Percentiles rank a stretch among this genome's conserved stretches.
Evolutionary conservation across 2,797 vertebrate genomes (phyloP).

Genomic region (Leucoraja ocellata): DNA sequence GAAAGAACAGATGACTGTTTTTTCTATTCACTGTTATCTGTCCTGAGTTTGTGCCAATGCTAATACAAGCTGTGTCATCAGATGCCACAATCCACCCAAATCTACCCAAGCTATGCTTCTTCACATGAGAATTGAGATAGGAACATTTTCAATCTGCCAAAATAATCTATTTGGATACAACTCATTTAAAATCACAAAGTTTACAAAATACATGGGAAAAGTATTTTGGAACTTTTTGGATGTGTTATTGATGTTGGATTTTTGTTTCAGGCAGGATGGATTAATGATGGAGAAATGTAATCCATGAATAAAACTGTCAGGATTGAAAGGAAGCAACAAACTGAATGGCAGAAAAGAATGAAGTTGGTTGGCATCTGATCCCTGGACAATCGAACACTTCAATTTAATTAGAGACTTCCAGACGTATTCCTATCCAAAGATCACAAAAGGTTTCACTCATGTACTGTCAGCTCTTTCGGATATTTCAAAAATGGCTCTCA

Average conservation of each 20-base stretch:
- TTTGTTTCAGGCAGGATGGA: neutral
- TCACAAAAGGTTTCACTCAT: neutral
- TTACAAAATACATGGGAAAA: constrained; percentile 14
- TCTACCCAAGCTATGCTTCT: neutral
- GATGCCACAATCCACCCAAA: neutral
- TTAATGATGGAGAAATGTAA: neutral
- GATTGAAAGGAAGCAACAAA: neutral
- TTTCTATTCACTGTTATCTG: neutral
- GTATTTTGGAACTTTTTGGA: neutral
- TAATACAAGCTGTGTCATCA: neutral
- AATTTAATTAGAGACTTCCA: neutral
- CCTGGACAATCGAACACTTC: neutral
- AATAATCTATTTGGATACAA: neutral
- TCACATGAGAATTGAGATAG: constrained; percentile 25
- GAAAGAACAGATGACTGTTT: neutral
- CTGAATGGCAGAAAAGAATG: neutral
- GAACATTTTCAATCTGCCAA: constrained; percentile 29
- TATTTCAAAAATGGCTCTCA: no score
- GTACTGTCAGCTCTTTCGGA: neutral
- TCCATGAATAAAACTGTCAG: neutral
- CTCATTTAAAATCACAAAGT: constrained; percentile 12
- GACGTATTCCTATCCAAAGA: neutral
- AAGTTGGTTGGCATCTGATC: neutral
- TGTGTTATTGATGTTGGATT: neutral
- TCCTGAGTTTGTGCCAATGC: neutral